These are phyloP conservation scores for Chrysotoxum bicinctum DNA, from an alignment of 2,888 invertebrate genomes.

Conservation along the genomic window DNA sequence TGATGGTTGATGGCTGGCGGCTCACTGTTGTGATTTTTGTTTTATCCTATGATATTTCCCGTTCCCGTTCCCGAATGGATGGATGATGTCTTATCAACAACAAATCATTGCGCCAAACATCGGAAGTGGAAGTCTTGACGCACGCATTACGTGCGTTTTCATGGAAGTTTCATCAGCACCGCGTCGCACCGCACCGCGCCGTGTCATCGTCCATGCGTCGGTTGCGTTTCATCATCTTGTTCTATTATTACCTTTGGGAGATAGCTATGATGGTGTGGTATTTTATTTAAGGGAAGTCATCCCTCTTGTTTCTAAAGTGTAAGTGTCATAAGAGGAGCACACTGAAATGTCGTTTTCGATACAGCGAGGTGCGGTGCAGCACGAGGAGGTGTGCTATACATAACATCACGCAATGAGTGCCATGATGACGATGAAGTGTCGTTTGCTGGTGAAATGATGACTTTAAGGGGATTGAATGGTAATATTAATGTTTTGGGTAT, in stretches of 20 bases:
- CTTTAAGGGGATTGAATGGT: background rate
- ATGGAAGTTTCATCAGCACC: constrained; percentile 6
- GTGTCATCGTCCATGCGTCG: background rate
- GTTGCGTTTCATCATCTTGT: constrained; percentile 19
- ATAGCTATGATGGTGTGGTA: background rate
- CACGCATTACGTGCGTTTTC: constrained; percentile 33
- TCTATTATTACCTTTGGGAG: constrained; percentile 44
- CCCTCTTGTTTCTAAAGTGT: constrained; percentile 15
- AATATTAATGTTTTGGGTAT: background rate
- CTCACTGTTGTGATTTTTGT: constrained; percentile 4
- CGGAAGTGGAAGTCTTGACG: constrained; percentile 48
- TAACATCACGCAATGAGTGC: constrained; percentile 18
- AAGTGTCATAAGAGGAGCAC: constrained; percentile 33
- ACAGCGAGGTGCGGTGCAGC: background rate
- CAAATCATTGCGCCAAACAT: constrained; percentile 43
- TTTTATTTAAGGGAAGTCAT: constrained; percentile 36
- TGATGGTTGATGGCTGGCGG: background rate
- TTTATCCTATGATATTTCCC: constrained; percentile 13
- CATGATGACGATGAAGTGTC: constrained; percentile 28
- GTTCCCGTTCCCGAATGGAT: constrained; percentile 21
- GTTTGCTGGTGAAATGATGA: constrained; percentile 28
- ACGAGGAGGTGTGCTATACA: background rate
- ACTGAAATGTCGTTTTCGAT: constrained; percentile 42
- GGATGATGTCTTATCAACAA: constrained; percentile 48
- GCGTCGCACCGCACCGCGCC: background rate